Evolutionary conservation across 2,888 invertebrate genomes (phyloP).

Genomic region (Heliconius ethilla): DNA sequence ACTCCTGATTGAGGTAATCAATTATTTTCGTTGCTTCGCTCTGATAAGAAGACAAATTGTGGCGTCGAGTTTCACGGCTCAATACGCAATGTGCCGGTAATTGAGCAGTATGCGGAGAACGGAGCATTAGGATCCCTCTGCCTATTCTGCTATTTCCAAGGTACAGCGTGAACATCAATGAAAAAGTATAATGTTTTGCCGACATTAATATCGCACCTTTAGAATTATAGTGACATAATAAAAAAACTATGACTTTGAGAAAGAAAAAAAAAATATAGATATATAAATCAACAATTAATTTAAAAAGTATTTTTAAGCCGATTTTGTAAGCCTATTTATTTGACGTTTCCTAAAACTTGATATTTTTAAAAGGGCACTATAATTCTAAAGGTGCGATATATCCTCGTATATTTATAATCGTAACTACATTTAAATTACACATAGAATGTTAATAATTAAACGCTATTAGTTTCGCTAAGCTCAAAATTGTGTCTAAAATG

Average conservation of each 20-base stretch:
- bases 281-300: too few relatives aligned
- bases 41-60: not conserved
- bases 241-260: too few relatives aligned
- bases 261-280: too few relatives aligned
- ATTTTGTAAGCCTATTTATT: too few relatives aligned
- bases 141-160: not conserved
- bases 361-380: too few relatives aligned
- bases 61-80: not conserved
- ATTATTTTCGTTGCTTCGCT: not conserved
- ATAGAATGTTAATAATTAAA: not conserved
- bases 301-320: too few relatives aligned
- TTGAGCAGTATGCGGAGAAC: too few relatives aligned
- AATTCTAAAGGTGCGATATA: too few relatives aligned
- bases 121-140: not conserved
- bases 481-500: conserved; percentile 2
- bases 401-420: too few relatives aligned
- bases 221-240: too few relatives aligned
- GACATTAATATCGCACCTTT: not conserved
- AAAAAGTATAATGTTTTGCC: not conserved
- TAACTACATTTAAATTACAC: not conserved
- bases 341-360: too few relatives aligned
- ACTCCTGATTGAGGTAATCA: too few relatives aligned
- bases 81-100: not conserved
- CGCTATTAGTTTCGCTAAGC: not conserved
- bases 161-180: not conserved